Evolutionary conservation across 2,113 vertebrate species (phyloP).

Genomic region (Dicrurus megarhynchus): DNA sequence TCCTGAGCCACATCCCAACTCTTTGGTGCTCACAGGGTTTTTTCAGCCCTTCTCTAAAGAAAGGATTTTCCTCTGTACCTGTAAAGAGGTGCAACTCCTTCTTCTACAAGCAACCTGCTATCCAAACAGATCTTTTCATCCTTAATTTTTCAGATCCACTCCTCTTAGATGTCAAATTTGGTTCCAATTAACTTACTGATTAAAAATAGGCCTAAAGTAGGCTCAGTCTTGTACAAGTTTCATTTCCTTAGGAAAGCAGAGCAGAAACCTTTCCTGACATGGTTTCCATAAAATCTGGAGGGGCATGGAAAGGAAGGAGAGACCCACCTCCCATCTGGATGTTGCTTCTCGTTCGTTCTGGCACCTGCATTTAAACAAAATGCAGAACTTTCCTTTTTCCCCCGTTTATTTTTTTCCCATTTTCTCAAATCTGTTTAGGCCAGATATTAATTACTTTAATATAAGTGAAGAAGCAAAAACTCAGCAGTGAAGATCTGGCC

Average conservation of each 20-base stretch:
- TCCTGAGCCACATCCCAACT: not conserved
- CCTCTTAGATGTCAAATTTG: not conserved
- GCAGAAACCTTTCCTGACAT: not conserved
- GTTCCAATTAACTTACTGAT: not conserved
- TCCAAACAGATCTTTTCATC: not conserved
- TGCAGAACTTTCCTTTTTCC: not conserved
- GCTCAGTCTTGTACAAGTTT: not conserved
- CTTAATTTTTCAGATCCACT: not conserved
- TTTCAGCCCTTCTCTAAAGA: not conserved
- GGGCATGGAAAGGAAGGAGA: not conserved
- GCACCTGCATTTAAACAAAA: not conserved
- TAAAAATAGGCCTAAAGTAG: not conserved
- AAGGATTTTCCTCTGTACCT: fast-evolving
- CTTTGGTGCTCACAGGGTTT: not conserved
- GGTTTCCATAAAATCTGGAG: not conserved
- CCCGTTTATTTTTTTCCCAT: not conserved
- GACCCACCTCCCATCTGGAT: not conserved
- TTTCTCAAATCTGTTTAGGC: not conserved
- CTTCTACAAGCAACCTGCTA: not conserved
- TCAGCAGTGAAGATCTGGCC: not conserved
- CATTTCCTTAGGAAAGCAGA: not conserved
- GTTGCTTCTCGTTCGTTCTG: fast-evolving
- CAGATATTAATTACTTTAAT: not conserved
- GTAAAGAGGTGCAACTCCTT: not conserved
- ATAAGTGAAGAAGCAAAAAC: not conserved